phyloP scores from a whole-genome alignment of 2,797 vertebrate genomes.

The Garrulus glandarius region DNA sequence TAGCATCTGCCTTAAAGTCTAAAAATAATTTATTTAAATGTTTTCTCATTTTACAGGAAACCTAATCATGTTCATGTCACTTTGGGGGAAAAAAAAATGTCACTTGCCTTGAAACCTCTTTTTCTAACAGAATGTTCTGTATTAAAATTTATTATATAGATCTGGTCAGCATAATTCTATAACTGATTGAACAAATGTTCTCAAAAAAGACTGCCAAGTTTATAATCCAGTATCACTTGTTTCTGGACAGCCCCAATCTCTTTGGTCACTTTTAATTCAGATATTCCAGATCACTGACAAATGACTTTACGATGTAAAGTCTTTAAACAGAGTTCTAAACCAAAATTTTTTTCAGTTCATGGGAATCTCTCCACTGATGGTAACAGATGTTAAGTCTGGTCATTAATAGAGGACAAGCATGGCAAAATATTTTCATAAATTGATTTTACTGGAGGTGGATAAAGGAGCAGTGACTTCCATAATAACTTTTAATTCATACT shows the following conservation, averaged over 20 bases:
- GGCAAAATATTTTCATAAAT: background rate
- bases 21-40: slow-evolving; percentile 48
- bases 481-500: background rate
- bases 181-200: background rate
- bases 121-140: background rate
- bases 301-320: background rate
- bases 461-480: background rate
- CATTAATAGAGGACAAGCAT: background rate
- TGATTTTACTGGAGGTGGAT: background rate
- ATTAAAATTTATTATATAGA: background rate
- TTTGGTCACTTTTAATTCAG: background rate
- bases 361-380: background rate
- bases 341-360: background rate
- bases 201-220: background rate
- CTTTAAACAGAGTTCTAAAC: background rate
- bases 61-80: slow-evolving; percentile 1
- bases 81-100: background rate
- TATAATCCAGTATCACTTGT: background rate
- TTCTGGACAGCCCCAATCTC: background rate
- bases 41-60: slow-evolving; percentile 13
- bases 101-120: background rate
- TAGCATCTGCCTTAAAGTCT: slow-evolving; percentile 34
- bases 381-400: background rate
- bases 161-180: background rate
- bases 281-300: background rate